Percentiles rank a stretch among this genome's conserved stretches.
Conservation (phyloP, 2,113 vertebrate species). For the Gymnocephalus cernua region DNA sequence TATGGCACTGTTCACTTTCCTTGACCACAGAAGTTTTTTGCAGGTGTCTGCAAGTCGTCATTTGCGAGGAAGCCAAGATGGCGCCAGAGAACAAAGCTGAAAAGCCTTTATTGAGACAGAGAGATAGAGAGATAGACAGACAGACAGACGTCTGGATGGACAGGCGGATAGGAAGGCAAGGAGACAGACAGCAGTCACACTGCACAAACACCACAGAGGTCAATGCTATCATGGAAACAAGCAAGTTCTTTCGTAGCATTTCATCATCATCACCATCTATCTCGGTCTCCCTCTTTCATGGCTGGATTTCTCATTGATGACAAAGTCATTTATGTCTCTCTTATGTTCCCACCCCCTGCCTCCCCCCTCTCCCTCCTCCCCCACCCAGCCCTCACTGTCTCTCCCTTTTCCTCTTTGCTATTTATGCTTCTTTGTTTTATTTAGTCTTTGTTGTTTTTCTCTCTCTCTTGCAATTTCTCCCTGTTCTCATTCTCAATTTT, state of each 20-base stretch:
- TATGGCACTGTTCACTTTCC: neutral
- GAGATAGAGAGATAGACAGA: constrained; percentile 24
- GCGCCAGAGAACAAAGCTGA: constrained; percentile 42
- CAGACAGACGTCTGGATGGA: constrained; percentile 37
- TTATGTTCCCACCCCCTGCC: constrained; percentile 26
- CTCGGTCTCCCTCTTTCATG: constrained; percentile 71
- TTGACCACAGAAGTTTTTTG: neutral
- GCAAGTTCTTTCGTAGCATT: constrained; percentile 72
- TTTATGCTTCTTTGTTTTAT: constrained; percentile 62
- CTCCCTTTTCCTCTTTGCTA: constrained; percentile 47
- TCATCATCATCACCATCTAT: constrained; percentile 79
- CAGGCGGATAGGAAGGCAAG: constrained; percentile 20
- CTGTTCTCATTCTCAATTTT: constrained; percentile 61
- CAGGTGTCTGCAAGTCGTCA: constrained; percentile 7
- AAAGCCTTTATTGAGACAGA: constrained; percentile 20
- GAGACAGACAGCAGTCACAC: constrained; percentile 63
- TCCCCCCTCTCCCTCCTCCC: neutral
- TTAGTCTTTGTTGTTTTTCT: constrained; percentile 24
- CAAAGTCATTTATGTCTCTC: constrained; percentile 76
- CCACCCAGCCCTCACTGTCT: constrained; percentile 26
- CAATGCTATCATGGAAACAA: constrained; percentile 70
- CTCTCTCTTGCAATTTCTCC: constrained; percentile 28
- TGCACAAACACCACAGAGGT: constrained; percentile 70
- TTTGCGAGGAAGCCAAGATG: neutral
- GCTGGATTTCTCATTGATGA: constrained; percentile 75